phyloP scores from a whole-genome alignment of 2,113 vertebrate species.

The Sprattus sprattus region DNA sequence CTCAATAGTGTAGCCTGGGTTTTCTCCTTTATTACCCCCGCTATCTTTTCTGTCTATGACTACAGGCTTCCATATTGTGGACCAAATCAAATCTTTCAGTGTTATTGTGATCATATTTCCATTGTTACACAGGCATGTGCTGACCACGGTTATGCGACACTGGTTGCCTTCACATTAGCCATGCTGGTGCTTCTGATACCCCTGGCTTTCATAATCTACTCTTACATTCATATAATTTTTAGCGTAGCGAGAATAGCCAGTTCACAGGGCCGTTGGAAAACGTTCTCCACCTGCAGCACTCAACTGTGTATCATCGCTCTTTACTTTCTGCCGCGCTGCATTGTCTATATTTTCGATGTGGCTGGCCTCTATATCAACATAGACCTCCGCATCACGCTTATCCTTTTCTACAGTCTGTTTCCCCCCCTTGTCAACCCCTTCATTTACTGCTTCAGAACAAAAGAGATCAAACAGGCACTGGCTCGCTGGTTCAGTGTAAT shows the following conservation, averaged over 20 bases:
- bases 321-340: constrained; percentile 51
- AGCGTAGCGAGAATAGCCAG: constrained; percentile 51
- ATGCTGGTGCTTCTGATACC: constrained; percentile 53
- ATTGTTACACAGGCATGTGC: constrained; percentile 39
- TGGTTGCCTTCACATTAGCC: neutral
- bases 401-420: constrained; percentile 55
- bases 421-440: constrained; percentile 53
- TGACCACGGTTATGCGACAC: neutral
- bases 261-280: constrained; percentile 45
- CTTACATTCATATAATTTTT: constrained; percentile 48
- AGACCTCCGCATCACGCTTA: constrained; percentile 40
- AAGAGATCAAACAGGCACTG: constrained; percentile 38
- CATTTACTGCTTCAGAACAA: constrained; percentile 48
- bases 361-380: constrained; percentile 27
- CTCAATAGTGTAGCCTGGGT: constrained; percentile 46
- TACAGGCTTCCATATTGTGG: constrained; percentile 47
- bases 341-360: constrained; percentile 43
- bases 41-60: constrained; percentile 17
- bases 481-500: neutral
- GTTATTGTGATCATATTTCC: constrained; percentile 45
- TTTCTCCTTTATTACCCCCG: constrained; percentile 34
- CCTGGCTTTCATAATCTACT: constrained; percentile 51
- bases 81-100: constrained; percentile 44
- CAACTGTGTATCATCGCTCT: constrained; percentile 49
- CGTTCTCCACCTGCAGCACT: constrained; percentile 55